A percentile compares a stretch with the other conserved stretches of the same genome.
These are phyloP conservation scores for Lonchura striata DNA, from an alignment of 2,113 vertebrate genomes.

Conservation along the genomic window DNA sequence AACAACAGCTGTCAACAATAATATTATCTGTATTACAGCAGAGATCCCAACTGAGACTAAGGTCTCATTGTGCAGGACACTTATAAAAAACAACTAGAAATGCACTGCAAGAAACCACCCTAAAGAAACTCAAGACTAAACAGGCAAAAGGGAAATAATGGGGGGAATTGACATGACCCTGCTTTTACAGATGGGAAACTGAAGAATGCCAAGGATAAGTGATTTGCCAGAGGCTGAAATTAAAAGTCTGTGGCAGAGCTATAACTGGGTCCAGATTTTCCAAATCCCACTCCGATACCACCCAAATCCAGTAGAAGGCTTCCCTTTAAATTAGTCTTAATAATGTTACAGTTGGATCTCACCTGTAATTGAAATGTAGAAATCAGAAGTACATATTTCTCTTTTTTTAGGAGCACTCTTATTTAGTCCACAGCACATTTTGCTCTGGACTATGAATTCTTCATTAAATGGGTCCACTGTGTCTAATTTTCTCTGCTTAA, in stretches of 20 bases:
- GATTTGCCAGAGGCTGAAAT: not conserved
- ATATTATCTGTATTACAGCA: conserved; percentile 49
- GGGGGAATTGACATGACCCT: not conserved
- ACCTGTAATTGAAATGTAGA: not conserved
- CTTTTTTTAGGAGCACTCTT: not conserved
- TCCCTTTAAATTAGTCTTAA: not conserved
- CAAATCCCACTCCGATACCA: not conserved
- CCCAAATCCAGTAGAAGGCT: not conserved
- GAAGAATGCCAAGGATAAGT: not conserved
- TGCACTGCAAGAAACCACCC: not conserved
- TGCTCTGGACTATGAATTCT: not conserved
- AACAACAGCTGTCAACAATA: conserved; percentile 58
- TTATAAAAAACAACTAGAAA: not conserved
- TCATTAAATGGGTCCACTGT: not conserved
- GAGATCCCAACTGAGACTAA: conserved; percentile 20
- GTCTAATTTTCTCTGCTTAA: conserved; percentile 43
- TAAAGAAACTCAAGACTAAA: not conserved
- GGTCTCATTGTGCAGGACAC: conserved; percentile 15
- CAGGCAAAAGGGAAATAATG: not conserved
- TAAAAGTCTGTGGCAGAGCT: not conserved
- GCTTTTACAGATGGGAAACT: not conserved
- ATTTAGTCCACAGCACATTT: not conserved
- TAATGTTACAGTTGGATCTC: not conserved
- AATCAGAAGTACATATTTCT: not conserved
- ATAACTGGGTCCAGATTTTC: not conserved